These are phyloP conservation scores for Megastigmus dorsalis DNA, from an alignment of 2,888 invertebrate genomes.

Conservation along the genomic window DNA sequence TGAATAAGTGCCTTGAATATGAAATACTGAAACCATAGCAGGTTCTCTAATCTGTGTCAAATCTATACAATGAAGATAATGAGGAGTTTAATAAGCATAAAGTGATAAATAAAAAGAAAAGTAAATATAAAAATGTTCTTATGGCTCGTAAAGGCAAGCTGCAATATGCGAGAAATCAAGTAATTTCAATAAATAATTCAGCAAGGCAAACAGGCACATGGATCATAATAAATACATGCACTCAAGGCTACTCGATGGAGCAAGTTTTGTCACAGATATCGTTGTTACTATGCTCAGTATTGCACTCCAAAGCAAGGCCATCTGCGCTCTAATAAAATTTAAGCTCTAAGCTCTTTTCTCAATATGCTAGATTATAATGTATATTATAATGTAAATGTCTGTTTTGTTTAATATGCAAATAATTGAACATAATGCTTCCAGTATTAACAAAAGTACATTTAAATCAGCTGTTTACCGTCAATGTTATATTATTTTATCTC, in stretches of 20 bases:
- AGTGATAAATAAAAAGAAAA: neutral
- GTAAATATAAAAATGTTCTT: constrained; percentile 20
- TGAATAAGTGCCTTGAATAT: neutral
- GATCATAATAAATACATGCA: constrained; percentile 30
- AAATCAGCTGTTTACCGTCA: too few relatives aligned
- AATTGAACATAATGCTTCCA: too few relatives aligned
- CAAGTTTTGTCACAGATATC: neutral
- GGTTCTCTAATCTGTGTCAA: neutral
- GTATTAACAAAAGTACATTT: too few relatives aligned
- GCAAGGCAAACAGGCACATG: constrained; percentile 51
- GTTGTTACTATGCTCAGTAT: neutral
- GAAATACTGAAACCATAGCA: neutral
- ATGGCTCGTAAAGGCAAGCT: neutral
- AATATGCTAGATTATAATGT: too few relatives aligned
- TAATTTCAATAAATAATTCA: constrained; percentile 54
- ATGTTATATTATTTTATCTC: too few relatives aligned
- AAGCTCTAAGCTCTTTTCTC: too few relatives aligned
- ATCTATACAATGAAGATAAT: neutral
- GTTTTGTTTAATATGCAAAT: too few relatives aligned
- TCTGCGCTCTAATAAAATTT: too few relatives aligned
- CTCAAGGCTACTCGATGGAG: constrained; percentile 24
- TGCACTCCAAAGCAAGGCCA: neutral
- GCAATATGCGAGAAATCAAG: constrained; percentile 13
- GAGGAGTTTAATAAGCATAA: neutral
- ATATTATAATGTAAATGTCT: too few relatives aligned